These are phyloP conservation scores for Babyrousa celebensis DNA, from an alignment of 2,797 vertebrate species.

Conservation along the genomic window DNA sequence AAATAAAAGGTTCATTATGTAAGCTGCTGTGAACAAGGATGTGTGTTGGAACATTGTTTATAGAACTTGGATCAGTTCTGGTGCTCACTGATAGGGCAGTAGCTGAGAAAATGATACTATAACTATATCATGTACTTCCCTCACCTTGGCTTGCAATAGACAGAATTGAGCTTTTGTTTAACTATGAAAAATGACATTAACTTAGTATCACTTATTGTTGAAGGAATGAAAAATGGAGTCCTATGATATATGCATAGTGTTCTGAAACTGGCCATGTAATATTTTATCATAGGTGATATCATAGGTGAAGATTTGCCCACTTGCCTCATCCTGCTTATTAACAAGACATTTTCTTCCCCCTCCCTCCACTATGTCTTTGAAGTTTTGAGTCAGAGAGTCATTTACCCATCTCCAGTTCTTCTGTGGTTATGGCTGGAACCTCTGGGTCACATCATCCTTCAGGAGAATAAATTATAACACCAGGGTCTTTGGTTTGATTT, in stretches of 20 bases:
- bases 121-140: not conserved
- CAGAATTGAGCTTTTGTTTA: not conserved
- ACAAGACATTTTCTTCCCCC: slow-evolving; percentile 25
- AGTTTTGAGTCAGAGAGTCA: slow-evolving; percentile 35
- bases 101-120: not conserved
- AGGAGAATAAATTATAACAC: slow-evolving; percentile 73
- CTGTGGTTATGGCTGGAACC: slow-evolving; percentile 37
- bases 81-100: fast-evolving
- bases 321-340: slow-evolving; percentile 53
- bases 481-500: slow-evolving; percentile 70
- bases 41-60: not conserved
- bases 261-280: not conserved
- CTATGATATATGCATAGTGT: not conserved
- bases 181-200: slow-evolving; percentile 40
- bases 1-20: not conserved
- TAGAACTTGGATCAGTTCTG: not conserved
- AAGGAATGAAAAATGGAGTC: slow-evolving; percentile 19
- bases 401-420: slow-evolving; percentile 34
- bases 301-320: slow-evolving; percentile 61
- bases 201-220: not conserved
- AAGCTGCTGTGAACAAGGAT: not conserved
- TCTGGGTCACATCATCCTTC: slow-evolving; percentile 48
- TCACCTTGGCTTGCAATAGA: not conserved
- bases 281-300: slow-evolving; percentile 68
- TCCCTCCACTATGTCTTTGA: slow-evolving; percentile 57